Evolutionary conservation across 2,888 invertebrate genomes (phyloP).

Genomic region (Cephus nigrinus): DNA sequence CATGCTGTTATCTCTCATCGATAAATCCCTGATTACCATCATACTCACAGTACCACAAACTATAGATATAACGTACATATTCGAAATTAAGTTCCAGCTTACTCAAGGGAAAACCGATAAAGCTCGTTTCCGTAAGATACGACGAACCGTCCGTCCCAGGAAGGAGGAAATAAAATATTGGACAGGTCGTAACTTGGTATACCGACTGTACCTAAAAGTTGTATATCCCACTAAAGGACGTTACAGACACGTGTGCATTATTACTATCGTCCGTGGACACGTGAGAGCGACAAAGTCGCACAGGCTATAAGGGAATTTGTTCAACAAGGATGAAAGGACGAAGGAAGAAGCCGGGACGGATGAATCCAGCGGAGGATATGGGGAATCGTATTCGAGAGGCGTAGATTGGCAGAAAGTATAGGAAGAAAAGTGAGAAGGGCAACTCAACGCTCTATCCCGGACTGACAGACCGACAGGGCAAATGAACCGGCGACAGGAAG

Average conservation of each 20-base stretch:
- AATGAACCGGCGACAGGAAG: conserved; percentile 3
- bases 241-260: background rate
- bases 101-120: background rate
- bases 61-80: background rate
- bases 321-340: background rate
- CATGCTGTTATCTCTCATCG: background rate
- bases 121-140: background rate
- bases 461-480: background rate
- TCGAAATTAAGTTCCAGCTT: background rate
- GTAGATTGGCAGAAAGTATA: background rate
- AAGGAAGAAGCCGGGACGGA: background rate
- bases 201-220: background rate
- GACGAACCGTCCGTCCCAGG: background rate
- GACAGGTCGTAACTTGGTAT: background rate
- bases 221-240: no score
- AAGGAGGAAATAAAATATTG: background rate
- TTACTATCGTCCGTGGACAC: background rate
- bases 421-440: background rate
- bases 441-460: background rate
- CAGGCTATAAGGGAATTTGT: background rate
- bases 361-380: background rate
- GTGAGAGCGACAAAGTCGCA: background rate
- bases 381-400: background rate
- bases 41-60: background rate
- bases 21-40: background rate